Conservation (phyloP, 1,140 invertebrate genomes). For the Eumeta japonica region DNA sequence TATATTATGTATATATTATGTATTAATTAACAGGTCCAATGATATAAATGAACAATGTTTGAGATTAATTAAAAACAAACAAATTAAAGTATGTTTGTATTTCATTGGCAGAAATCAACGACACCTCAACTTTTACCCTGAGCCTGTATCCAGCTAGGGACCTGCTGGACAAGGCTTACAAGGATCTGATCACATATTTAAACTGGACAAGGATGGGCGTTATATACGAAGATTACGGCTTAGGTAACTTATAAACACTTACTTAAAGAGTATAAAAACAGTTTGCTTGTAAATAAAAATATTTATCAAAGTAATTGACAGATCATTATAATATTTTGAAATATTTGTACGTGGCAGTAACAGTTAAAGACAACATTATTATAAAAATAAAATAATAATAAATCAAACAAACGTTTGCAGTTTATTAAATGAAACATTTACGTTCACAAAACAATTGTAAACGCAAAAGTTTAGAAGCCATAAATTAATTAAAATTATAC, state of each 20-base stretch:
- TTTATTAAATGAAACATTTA: no score
- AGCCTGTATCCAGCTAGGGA: constrained; percentile 87
- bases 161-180: constrained; percentile 80
- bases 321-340: not conserved
- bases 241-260: constrained; percentile 14
- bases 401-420: no score
- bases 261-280: not conserved
- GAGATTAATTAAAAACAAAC: no score
- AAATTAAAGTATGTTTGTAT: no score
- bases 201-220: constrained; percentile 94
- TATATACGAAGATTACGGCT: constrained; percentile 82
- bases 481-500: no score
- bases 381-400: no score
- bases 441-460: no score
- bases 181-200: constrained; percentile 82
- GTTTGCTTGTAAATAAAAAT: not conserved
- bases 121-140: constrained; percentile 72
- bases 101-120: constrained; percentile 58
- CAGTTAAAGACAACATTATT: no score
- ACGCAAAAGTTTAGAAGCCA: no score
- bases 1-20: constrained; percentile 17
- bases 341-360: no score
- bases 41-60: no score
- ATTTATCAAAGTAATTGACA: not conserved
- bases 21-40: no score